Conservation (phyloP, 2,888 invertebrate species). For the Plebejus anna region DNA sequence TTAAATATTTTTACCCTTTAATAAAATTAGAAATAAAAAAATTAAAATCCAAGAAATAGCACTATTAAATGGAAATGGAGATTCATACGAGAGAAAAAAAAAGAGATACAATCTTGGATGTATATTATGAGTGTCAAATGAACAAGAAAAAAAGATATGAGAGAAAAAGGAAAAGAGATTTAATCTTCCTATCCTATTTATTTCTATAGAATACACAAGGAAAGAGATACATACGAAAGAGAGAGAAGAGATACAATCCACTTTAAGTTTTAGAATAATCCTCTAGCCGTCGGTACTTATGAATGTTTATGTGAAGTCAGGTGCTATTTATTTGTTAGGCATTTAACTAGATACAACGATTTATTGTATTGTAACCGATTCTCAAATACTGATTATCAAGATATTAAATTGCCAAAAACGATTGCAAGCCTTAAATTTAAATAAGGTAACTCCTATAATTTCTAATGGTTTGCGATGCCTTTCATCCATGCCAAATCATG, state of each 20-base stretch:
- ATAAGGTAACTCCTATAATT: too few relatives aligned
- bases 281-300: constrained; percentile 47
- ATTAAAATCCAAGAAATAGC: background rate
- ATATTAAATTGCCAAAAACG: too few relatives aligned
- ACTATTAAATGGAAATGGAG: background rate
- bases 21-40: background rate
- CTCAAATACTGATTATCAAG: background rate
- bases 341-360: constrained; percentile 31
- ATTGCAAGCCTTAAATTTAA: too few relatives aligned
- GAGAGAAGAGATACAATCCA: background rate
- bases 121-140: too few relatives aligned
- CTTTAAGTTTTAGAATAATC: constrained; percentile 21
- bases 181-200: background rate
- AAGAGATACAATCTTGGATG: background rate
- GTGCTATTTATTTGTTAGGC: constrained; percentile 50
- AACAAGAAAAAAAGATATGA: background rate
- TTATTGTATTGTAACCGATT: constrained; percentile 26
- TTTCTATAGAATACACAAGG: background rate
- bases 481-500: too few relatives aligned
- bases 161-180: background rate
- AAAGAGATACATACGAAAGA: too few relatives aligned
- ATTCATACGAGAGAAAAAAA: background rate
- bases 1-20: background rate
- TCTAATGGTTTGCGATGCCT: too few relatives aligned
- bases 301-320: constrained; percentile 52